These are phyloP conservation scores for Goniozus legneri DNA, from an alignment of 1,140 invertebrate species.

Conservation along the genomic window DNA sequence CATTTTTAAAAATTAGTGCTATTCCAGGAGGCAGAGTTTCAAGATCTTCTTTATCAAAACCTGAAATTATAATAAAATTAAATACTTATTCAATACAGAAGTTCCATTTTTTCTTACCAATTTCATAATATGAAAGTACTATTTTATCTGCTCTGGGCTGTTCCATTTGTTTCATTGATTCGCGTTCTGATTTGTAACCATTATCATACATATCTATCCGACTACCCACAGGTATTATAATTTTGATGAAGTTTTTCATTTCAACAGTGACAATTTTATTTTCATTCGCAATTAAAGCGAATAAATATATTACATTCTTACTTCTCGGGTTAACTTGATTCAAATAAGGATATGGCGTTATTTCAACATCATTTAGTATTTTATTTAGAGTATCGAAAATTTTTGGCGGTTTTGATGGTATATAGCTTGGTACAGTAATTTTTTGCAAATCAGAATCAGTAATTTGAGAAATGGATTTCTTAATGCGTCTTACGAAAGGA, in stretches of 20 bases:
- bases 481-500: constrained; percentile 59
- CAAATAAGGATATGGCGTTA: constrained; percentile 67
- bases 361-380: constrained; percentile 56
- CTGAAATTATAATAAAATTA: constrained; percentile 34
- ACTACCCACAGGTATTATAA: constrained; percentile 44
- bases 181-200: constrained; percentile 34
- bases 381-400: constrained; percentile 68
- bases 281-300: constrained; percentile 34
- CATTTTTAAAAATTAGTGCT: constrained; percentile 70
- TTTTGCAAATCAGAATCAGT: constrained; percentile 59
- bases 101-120: constrained; percentile 23
- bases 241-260: constrained; percentile 38
- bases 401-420: constrained; percentile 63
- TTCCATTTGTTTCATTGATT: constrained; percentile 31
- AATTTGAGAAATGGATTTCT: constrained; percentile 44
- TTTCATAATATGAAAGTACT: constrained; percentile 41
- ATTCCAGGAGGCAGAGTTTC: constrained; percentile 73
- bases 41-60: constrained; percentile 68
- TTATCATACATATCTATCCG: constrained; percentile 39
- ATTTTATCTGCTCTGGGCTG: constrained; percentile 31
- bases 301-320: constrained; percentile 69
- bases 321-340: constrained; percentile 67
- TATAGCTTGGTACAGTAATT: constrained; percentile 62
- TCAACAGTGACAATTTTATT: constrained; percentile 20
- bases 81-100: constrained; percentile 3